Conservation (phyloP, 2,113 vertebrate species). For the Oncorhynchus gorbuscha region DNA sequence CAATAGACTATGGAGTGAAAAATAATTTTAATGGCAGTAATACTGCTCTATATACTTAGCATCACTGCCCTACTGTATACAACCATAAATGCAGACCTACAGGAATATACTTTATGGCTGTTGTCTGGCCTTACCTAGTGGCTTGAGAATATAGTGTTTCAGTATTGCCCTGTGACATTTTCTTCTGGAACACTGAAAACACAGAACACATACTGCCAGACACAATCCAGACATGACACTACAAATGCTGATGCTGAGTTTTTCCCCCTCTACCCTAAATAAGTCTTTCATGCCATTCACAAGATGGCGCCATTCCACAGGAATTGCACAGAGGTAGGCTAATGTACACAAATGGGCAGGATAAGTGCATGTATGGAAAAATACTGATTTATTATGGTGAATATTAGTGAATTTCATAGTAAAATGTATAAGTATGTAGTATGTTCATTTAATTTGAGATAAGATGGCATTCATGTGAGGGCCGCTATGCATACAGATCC, state of each 20-base stretch:
- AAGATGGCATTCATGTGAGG: background rate
- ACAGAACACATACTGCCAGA: background rate
- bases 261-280: background rate
- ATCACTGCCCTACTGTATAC: background rate
- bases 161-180: conserved; percentile 60
- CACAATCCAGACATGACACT: background rate
- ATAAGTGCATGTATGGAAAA: background rate
- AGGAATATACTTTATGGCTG: background rate
- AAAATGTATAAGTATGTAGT: background rate
- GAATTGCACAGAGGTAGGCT: background rate
- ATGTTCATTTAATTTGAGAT: background rate
- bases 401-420: no score
- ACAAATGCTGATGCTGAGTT: background rate
- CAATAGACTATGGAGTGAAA: no score
- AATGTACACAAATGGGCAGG: background rate
- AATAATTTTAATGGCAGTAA: no score
- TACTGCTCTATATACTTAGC: background rate
- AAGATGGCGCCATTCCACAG: conserved; percentile 48
- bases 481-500: background rate
- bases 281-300: conserved; percentile 25
- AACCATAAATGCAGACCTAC: background rate
- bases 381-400: background rate
- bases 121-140: conserved; percentile 70
- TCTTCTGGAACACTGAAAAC: conserved; percentile 82
- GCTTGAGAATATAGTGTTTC: conserved; percentile 63